A percentile compares a stretch with the other conserved stretches of the same genome.
These are phyloP conservation scores for Geotrypetes seraphini DNA, from an alignment of 2,797 vertebrate genomes.

Conservation along the genomic window DNA sequence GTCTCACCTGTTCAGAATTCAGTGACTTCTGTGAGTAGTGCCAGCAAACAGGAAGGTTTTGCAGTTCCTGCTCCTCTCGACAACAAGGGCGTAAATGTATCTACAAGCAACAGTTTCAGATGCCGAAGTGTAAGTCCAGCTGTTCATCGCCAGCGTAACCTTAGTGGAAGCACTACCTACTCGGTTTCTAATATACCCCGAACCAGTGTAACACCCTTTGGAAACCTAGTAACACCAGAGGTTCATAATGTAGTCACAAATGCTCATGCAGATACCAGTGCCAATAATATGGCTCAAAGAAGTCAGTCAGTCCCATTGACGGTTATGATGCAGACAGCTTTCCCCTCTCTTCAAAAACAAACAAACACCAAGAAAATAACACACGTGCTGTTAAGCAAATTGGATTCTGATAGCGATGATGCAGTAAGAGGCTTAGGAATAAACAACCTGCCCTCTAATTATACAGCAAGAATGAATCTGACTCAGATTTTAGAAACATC, in stretches of 20 bases:
- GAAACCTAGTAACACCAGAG: conserved; percentile 74
- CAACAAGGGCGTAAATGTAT: conserved; percentile 61
- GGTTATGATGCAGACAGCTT: conserved; percentile 95
- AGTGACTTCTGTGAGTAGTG: conserved; percentile 53
- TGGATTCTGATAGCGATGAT: conserved; percentile 78
- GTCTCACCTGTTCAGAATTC: conserved; percentile 89
- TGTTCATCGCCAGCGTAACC: conserved; percentile 83
- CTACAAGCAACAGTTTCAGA: conserved; percentile 64
- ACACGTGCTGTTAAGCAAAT: conserved; percentile 83
- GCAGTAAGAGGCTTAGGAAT: conserved; percentile 78
- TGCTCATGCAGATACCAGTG: conserved; percentile 59
- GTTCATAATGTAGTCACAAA: conserved; percentile 74
- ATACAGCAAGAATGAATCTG: conserved; percentile 95
- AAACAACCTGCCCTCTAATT: conserved; percentile 82
- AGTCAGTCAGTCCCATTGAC: conserved; percentile 93
- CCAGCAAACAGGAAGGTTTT: conserved; percentile 84
- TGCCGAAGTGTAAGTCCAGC: conserved; percentile 95
- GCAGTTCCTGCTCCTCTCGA: conserved; percentile 94
- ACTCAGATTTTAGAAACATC: conserved; percentile 92
- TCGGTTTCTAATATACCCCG: conserved; percentile 59
- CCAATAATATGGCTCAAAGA: conserved; percentile 82
- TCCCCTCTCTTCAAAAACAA: conserved; percentile 67
- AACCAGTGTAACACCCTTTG: conserved; percentile 74
- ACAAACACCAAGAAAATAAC: conserved; percentile 75
- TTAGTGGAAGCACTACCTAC: conserved; percentile 70